Evolutionary conservation across 2,888 invertebrate genomes (phyloP), one percentile per base, ranked within the genome.

Genomic region (Seira ritae): DNA sequence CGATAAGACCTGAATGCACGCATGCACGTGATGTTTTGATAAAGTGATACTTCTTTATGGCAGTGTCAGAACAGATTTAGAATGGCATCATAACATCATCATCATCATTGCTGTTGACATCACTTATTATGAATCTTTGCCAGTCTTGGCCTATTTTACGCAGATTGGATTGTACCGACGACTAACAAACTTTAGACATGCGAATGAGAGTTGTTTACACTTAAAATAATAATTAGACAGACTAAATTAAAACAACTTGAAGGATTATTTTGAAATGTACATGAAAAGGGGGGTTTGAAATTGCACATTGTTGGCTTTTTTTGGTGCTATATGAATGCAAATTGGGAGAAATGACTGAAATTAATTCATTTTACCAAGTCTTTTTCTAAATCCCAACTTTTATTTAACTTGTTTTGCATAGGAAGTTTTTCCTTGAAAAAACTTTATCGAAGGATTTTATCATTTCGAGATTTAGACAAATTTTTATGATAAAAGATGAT

Each of bases 21-120:
- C 50, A 50, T 50, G 50, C 50, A 50, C 50, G 50, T 50, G 50
- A 50, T 50, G 50, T 50, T 50, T 50, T 50, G 50, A 50, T 50
- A 50, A 50, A 50, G 50, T 50, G 50, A 3, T 50, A 50, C 50
- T 8, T 8, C 6, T 50, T 50, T 50, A 50, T 50, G 12, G 17
- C 50, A 50, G 50, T 50, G 50, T 50, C 50, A 50, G 50, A 50
- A 50, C 50, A 50, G 50, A 50, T 50, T 50, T 50, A 50, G 67
- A 67, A 67, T 23, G 24, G 67, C 19, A 65, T 22, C 50, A 50
- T 50, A 50, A 50, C 50, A 50, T 50, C 50, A 50, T n/a, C 50
- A 50, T 50, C 50, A 8, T 8, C 50, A 42, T 4, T 42, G 31
- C 19, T 68, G 23, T 68, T 19, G 12, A 37, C 62, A 31, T 31